Evolutionary conservation across 2,113 vertebrate genomes (phyloP).

Genomic region (Noctilio leporinus): DNA sequence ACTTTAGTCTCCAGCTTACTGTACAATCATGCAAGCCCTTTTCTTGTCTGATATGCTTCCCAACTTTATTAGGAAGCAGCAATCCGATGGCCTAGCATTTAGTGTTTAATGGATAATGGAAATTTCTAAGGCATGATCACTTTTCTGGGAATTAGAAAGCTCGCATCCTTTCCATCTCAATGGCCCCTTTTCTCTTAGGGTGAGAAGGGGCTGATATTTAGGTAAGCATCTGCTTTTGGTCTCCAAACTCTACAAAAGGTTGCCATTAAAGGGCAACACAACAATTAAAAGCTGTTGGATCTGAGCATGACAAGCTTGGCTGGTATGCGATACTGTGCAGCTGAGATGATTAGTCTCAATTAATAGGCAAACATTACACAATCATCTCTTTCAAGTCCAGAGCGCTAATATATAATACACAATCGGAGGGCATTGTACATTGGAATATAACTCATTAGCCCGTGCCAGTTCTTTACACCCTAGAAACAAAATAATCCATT

Average conservation of each 20-base stretch:
- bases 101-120: constrained; percentile 13
- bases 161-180: constrained; percentile 36
- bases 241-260: constrained; percentile 26
- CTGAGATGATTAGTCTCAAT: constrained; percentile 63
- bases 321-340: constrained; percentile 43
- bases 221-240: constrained; percentile 29
- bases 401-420: constrained; percentile 33
- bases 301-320: constrained; percentile 41
- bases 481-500: neutral
- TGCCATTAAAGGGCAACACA: constrained; percentile 24
- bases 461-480: constrained; percentile 6
- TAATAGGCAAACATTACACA: constrained; percentile 58
- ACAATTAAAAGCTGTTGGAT: constrained; percentile 51
- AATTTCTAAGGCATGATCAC: constrained; percentile 35
- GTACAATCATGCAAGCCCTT: neutral
- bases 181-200: neutral
- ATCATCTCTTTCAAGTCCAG: constrained; percentile 58
- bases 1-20: neutral
- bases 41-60: constrained; percentile 5
- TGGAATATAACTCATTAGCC: constrained; percentile 41
- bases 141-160: constrained; percentile 32
- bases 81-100: neutral
- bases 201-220: neutral
- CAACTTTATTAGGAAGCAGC: constrained; percentile 44
- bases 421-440: constrained; percentile 23